Evolutionary conservation across 92 coral and sea anemone genomes (phyloP).

Genomic region (Hydrozoanthus gracilis): DNA sequence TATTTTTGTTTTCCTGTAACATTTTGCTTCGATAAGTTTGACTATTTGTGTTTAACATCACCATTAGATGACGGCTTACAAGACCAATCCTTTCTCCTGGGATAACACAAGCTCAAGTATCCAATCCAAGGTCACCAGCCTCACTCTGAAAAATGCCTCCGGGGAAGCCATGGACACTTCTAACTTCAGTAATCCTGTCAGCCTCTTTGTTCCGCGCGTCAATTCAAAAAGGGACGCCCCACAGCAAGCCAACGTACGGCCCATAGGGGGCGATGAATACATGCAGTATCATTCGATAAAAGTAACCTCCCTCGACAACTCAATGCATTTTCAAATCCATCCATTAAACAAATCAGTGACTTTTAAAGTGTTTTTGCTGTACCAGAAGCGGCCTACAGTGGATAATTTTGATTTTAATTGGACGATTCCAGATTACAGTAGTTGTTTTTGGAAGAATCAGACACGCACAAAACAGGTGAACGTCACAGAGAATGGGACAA

Average conservation of each 20-base stretch:
- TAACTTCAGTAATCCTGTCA: constrained; percentile 58
- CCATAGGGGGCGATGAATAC: constrained; percentile 52
- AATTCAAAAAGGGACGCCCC: constrained; percentile 55
- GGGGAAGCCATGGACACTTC: constrained; percentile 60
- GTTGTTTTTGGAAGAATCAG: constrained; percentile 59
- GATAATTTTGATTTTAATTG: constrained; percentile 65
- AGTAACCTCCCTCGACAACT: constrained; percentile 58
- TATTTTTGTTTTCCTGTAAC: too few relatives aligned
- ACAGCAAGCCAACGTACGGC: constrained; percentile 60
- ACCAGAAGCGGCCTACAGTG: constrained; percentile 62
- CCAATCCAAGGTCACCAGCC: constrained; percentile 64
- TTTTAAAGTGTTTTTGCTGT: constrained; percentile 55
- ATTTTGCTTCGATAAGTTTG: too few relatives aligned
- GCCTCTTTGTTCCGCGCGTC: constrained; percentile 74
- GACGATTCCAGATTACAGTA: constrained; percentile 79
- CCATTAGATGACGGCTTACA: too few relatives aligned
- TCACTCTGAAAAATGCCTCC: constrained; percentile 38
- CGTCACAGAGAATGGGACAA: constrained; percentile 48
- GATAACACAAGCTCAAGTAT: constrained; percentile 70
- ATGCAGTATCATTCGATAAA: constrained; percentile 67
- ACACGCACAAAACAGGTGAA: constrained; percentile 15
- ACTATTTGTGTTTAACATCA: not conserved
- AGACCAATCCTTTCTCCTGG: constrained; percentile 68
- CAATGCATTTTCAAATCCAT: constrained; percentile 69
- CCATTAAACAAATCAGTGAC: constrained; percentile 66